Evolutionary conservation across 2,797 vertebrate genomes (phyloP).

Genomic region (Chanos chanos): DNA sequence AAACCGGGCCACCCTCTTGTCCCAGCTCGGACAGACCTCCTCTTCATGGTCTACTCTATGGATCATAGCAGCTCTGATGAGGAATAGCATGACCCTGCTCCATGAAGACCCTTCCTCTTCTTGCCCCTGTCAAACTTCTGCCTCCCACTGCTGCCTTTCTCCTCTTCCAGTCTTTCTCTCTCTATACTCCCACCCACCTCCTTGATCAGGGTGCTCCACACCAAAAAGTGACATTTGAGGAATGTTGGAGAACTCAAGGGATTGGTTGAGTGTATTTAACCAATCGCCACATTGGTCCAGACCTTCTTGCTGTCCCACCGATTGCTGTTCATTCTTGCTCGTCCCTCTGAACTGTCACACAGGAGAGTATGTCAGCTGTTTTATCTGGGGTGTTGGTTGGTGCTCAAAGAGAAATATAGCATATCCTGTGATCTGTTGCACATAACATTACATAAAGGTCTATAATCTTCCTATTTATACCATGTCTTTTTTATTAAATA

Average conservation of each 20-base stretch:
- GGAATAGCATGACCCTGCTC: too few species aligned
- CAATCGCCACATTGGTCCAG: conserved; percentile 25
- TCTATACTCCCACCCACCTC: not conserved
- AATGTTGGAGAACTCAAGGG: conserved; percentile 1
- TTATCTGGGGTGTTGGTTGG: conserved; percentile 27
- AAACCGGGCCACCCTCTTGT: conserved; percentile 86
- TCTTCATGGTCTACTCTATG: conserved; percentile 91
- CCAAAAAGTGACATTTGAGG: conserved; percentile 18
- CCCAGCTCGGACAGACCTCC: conserved; percentile 82
- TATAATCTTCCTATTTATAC: conserved; percentile 14
- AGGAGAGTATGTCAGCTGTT: not conserved
- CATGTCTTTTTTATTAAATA: too few species aligned
- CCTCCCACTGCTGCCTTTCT: conserved; percentile 5
- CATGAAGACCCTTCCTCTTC: conserved; percentile 43
- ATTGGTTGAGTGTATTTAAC: conserved; percentile 23
- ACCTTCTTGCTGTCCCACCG: conserved; percentile 1
- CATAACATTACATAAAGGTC: conserved; percentile 33
- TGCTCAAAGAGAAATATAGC: conserved; percentile 43
- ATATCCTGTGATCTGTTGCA: conserved; percentile 48
- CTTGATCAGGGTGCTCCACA: conserved; percentile 6
- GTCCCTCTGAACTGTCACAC: conserved; percentile 30
- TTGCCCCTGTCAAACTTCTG: conserved; percentile 8
- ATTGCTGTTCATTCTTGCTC: conserved; percentile 7
- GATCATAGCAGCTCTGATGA: conserved; percentile 83
- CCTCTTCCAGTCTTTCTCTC: conserved; percentile 17